Percentiles rank a stretch among this genome's conserved stretches.
Evolutionary conservation across 2,888 invertebrate species (phyloP).

Genomic region (Drosophila kokeensis): DNA sequence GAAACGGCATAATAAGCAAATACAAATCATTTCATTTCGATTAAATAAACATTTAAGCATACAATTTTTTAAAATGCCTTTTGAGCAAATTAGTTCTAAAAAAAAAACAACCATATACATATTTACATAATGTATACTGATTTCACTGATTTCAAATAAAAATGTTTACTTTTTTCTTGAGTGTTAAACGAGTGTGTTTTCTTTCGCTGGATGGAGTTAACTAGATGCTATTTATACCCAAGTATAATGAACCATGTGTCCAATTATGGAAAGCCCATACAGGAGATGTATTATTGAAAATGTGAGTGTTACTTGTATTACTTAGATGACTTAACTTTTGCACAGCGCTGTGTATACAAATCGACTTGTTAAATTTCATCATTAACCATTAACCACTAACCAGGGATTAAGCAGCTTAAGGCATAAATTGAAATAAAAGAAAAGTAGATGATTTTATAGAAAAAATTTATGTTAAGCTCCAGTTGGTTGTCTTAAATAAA

Average conservation of each 20-base stretch:
- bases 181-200: slow-evolving; percentile 39
- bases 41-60: slow-evolving; percentile 54
- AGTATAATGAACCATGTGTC: background rate
- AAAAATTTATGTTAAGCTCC: slow-evolving; percentile 6
- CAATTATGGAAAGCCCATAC: background rate
- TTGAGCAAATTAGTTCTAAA: slow-evolving; percentile 63
- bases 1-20: slow-evolving; percentile 22
- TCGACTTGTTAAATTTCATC: background rate
- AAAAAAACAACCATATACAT: slow-evolving; percentile 46
- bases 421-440: background rate
- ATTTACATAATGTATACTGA: slow-evolving; percentile 57
- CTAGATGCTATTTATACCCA: background rate
- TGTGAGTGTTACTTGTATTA: background rate
- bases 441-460: background rate
- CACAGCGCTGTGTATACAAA: background rate
- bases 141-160: slow-evolving; percentile 74
- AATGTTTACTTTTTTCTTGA: slow-evolving; percentile 60
- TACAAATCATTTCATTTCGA: slow-evolving; percentile 63
- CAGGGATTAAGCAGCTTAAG: background rate
- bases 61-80: slow-evolving; percentile 61
- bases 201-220: background rate
- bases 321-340: background rate
- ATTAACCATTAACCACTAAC: background rate
- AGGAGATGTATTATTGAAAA: background rate
- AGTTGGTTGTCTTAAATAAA: slow-evolving; percentile 10